A percentile compares a stretch with the other conserved stretches of the same genome.
These are phyloP conservation scores for Heliocidaris tuberculata DNA, from an alignment of 35 echinoderm and acorn worm species.

Conservation along the genomic window DNA sequence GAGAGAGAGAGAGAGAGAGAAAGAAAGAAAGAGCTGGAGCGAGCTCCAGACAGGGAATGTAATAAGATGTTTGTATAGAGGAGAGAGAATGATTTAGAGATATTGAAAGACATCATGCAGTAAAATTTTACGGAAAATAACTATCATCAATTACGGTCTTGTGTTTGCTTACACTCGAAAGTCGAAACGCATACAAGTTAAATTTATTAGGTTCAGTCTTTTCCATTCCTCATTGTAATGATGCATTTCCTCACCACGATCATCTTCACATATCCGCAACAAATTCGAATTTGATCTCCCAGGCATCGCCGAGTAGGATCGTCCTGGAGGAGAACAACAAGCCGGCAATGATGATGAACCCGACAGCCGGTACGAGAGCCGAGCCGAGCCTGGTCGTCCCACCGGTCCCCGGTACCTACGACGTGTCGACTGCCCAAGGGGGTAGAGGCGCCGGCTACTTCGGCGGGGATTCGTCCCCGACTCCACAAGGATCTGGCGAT, in stretches of 20 bases:
- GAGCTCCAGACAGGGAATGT: too few relatives aligned
- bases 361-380: slow-evolving; percentile 56
- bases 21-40: too few relatives aligned
- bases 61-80: too few relatives aligned
- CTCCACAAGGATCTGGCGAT: slow-evolving; percentile 14
- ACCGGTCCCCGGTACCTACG: slow-evolving; percentile 24
- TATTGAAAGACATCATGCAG: too few relatives aligned
- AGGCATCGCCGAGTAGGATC: slow-evolving; percentile 37
- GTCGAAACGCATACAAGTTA: too few relatives aligned
- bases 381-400: slow-evolving; percentile 61
- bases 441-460: slow-evolving; percentile 5
- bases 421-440: neutral
- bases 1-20: too few relatives aligned
- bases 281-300: neutral
- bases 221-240: neutral
- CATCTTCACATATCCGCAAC: neutral
- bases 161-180: too few relatives aligned
- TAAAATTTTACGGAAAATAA: too few relatives aligned
- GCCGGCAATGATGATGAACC: slow-evolving; percentile 30
- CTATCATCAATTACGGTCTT: too few relatives aligned
- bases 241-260: neutral
- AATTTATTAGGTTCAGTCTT: too few relatives aligned
- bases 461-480: neutral
- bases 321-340: slow-evolving; percentile 35
- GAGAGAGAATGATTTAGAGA: too few relatives aligned